A percentile compares a stretch with the other conserved stretches of the same genome.
phyloP scores from a whole-genome alignment of 2,888 invertebrate species.

The Eledone cirrhosa region DNA sequence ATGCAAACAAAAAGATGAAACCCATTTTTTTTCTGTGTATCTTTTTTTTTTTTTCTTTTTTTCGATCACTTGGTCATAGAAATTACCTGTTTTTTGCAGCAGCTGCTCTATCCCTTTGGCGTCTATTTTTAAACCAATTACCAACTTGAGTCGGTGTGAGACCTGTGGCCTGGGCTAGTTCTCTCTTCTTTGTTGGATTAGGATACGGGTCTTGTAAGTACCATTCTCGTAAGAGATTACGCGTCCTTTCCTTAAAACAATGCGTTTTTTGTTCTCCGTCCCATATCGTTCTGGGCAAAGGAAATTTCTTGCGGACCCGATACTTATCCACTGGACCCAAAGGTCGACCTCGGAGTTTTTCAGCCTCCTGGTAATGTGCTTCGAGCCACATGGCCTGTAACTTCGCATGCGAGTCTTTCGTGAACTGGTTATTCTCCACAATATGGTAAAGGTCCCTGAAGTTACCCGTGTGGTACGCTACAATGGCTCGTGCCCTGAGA shows the following conservation, averaged over 20 bases:
- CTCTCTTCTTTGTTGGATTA: slow-evolving; percentile 91
- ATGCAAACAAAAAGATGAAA: no score
- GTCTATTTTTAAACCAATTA: slow-evolving; percentile 91
- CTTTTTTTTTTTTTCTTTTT: not conserved
- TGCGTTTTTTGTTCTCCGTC: slow-evolving; percentile 96
- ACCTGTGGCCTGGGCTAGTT: slow-evolving; percentile 88
- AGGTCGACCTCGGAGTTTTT: slow-evolving; percentile 87
- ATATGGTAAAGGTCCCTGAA: slow-evolving; percentile 89
- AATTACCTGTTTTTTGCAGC: slow-evolving; percentile 94
- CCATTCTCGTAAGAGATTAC: slow-evolving; percentile 94
- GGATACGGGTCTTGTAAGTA: slow-evolving; percentile 84
- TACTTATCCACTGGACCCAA: slow-evolving; percentile 94
- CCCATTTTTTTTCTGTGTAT: not conserved
- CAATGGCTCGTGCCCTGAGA: slow-evolving; percentile 84
- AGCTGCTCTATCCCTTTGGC: slow-evolving; percentile 87
- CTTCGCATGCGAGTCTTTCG: slow-evolving; percentile 87
- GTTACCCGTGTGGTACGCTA: slow-evolving; percentile 89
- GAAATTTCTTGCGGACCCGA: slow-evolving; percentile 91
- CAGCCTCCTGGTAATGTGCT: slow-evolving; percentile 92
- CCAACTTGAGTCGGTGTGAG: slow-evolving; percentile 92
- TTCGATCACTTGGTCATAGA: not conserved
- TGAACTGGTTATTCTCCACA: slow-evolving; percentile 88
- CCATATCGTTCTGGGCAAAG: slow-evolving; percentile 90
- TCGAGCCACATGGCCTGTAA: slow-evolving; percentile 91
- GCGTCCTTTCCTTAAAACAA: slow-evolving; percentile 92